Conservation (phyloP, 2,888 invertebrate genomes). For the Diplazon laetatorius region DNA sequence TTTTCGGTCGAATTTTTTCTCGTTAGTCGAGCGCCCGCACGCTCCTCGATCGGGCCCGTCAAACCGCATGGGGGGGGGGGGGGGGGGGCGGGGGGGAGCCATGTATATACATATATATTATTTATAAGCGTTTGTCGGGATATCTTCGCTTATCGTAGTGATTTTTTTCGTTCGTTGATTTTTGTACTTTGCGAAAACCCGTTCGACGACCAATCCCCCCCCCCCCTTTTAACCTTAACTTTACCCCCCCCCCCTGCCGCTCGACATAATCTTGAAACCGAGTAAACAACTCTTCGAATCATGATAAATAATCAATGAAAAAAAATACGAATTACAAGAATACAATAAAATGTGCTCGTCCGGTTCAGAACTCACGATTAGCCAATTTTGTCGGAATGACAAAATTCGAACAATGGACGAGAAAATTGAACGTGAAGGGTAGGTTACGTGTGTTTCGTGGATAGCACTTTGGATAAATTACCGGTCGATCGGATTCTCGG, state of each 20-base stretch:
- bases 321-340: background rate
- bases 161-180: conserved; percentile 14
- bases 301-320: too few species aligned
- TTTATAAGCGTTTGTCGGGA: conserved; percentile 53
- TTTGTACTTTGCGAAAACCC: conserved; percentile 25
- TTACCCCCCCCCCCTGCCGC: too few species aligned
- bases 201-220: conserved; percentile 11
- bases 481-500: conserved; percentile 23
- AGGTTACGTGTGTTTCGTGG: too few species aligned
- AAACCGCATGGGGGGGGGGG: too few species aligned
- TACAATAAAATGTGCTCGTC: too few species aligned
- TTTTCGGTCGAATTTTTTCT: conserved; percentile 66
- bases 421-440: too few species aligned
- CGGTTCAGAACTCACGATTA: too few species aligned
- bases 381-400: too few species aligned
- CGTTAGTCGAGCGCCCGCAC: conserved; percentile 58
- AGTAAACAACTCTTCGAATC: too few species aligned
- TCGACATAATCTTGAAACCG: too few species aligned
- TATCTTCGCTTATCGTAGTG: conserved; percentile 52
- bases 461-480: conserved; percentile 47
- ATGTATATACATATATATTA: conserved; percentile 54
- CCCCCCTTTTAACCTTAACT: background rate
- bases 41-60: conserved; percentile 47
- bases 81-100: too few species aligned
- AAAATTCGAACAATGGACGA: background rate